Conservation (phyloP, 2,113 vertebrate genomes). For the Cochlearius cochlearius region DNA sequence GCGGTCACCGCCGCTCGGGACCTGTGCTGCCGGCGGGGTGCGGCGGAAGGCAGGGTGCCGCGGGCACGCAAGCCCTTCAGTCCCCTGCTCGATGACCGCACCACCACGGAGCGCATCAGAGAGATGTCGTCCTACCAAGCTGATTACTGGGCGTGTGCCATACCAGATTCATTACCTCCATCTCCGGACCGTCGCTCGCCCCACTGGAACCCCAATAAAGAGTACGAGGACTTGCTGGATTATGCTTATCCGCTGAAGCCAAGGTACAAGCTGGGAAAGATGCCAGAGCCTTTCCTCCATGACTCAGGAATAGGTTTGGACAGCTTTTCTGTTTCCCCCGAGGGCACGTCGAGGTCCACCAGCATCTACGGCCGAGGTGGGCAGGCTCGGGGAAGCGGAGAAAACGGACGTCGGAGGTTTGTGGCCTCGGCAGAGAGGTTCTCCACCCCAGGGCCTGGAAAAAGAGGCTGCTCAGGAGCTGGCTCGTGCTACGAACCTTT, state of each 20-base stretch:
- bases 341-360: slow-evolving; percentile 51
- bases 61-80: background rate
- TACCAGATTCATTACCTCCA: slow-evolving; percentile 78
- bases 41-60: background rate
- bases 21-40: background rate
- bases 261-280: slow-evolving; percentile 50
- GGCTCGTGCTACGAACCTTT: background rate
- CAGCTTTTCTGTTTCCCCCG: slow-evolving; percentile 75
- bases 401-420: background rate
- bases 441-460: slow-evolving; percentile 11
- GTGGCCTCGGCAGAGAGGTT: background rate
- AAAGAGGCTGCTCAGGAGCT: background rate
- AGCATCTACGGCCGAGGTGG: background rate
- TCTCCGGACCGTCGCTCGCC: slow-evolving; percentile 81
- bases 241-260: slow-evolving; percentile 91
- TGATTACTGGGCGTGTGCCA: slow-evolving; percentile 87
- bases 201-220: slow-evolving; percentile 84
- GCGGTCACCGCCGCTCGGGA: background rate
- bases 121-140: slow-evolving; percentile 74
- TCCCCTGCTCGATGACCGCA: background rate
- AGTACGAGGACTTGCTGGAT: slow-evolving; percentile 89
- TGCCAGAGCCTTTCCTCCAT: slow-evolving; percentile 68
- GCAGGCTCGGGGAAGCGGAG: background rate
- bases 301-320: slow-evolving; percentile 91
- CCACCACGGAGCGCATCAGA: background rate